Percentiles rank a stretch among this genome's conserved stretches.
Evolutionary conservation across 2,888 invertebrate genomes (phyloP).

Genomic region (Lasioglossum morio): DNA sequence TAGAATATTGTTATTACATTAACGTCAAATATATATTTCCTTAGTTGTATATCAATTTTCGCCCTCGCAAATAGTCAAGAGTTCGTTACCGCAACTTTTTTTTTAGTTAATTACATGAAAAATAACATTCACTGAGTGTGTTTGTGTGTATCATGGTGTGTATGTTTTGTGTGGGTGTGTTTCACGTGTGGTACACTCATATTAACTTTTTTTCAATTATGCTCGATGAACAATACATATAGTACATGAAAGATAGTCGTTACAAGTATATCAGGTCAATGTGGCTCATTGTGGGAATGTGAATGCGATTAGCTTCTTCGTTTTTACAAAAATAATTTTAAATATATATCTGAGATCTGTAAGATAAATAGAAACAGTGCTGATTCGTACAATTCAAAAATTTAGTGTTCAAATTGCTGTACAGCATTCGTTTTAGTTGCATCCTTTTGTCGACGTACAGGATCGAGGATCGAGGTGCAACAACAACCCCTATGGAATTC

Average conservation of each 20-base stretch:
- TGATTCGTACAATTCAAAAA: conserved; percentile 63
- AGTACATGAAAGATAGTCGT: conserved; percentile 78
- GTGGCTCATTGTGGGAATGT: conserved; percentile 80
- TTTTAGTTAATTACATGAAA: conserved; percentile 78
- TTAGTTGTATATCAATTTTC: conserved; percentile 75
- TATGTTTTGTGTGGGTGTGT: conserved; percentile 23
- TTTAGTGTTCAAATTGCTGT: conserved; percentile 60
- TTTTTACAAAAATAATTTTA: conserved; percentile 80
- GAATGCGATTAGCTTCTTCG: conserved; percentile 70
- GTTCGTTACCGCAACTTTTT: conserved; percentile 69
- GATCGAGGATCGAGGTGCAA: conserved; percentile 49
- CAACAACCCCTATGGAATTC: conserved; percentile 52
- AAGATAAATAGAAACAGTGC: conserved; percentile 74
- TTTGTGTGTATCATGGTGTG: neutral
- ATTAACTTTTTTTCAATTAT: conserved; percentile 75
- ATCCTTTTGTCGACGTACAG: conserved; percentile 48
- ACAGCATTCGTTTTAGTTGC: conserved; percentile 46
- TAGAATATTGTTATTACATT: conserved; percentile 83
- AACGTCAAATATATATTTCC: conserved; percentile 81
- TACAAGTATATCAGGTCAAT: conserved; percentile 79
- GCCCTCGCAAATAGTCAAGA: conserved; percentile 67
- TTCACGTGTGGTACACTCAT: conserved; percentile 72
- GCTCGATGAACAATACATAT: conserved; percentile 77
- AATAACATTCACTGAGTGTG: conserved; percentile 78
- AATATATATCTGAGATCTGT: conserved; percentile 77